These are phyloP conservation scores for Callospermophilus lateralis DNA, from an alignment of 2,113 vertebrate genomes.

Conservation along the genomic window DNA sequence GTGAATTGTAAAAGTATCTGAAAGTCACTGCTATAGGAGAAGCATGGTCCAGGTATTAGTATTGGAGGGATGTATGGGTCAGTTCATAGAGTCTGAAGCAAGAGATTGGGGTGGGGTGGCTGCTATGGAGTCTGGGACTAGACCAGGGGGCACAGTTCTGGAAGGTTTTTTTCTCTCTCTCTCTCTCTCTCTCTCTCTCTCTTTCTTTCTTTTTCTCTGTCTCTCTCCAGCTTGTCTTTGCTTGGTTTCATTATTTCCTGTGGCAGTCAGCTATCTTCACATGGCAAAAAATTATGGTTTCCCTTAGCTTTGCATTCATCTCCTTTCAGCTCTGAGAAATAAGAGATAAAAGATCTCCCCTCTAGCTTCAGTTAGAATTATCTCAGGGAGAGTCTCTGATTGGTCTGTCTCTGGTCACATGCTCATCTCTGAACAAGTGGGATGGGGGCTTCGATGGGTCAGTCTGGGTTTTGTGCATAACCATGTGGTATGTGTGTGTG, in stretches of 20 bases:
- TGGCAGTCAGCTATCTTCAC: not conserved
- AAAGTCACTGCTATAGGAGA: constrained; percentile 2
- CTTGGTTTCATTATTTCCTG: not conserved
- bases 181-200: too few species aligned
- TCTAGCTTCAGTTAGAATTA: not conserved
- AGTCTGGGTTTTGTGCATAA: not conserved
- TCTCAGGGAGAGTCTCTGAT: not conserved
- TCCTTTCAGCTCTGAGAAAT: not conserved
- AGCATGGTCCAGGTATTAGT: not conserved
- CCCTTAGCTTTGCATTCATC: not conserved
- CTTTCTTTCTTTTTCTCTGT: not conserved
- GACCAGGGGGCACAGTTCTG: not conserved
- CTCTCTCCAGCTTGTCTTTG: not conserved
- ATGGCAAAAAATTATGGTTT: not conserved
- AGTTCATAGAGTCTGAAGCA: not conserved
- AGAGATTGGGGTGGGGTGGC: not conserved
- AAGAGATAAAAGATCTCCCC: not conserved
- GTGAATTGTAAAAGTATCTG: constrained; percentile 34
- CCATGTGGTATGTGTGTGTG: not conserved
- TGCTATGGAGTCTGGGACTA: not conserved
- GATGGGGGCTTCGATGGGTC: not conserved
- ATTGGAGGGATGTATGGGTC: not conserved
- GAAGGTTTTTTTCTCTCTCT: not conserved
- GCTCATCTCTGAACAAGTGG: not conserved
- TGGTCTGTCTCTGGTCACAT: not conserved